These are phyloP conservation scores for Corythornis vintsioides DNA, from an alignment of 2,113 vertebrate genomes.

Conservation along the genomic window DNA sequence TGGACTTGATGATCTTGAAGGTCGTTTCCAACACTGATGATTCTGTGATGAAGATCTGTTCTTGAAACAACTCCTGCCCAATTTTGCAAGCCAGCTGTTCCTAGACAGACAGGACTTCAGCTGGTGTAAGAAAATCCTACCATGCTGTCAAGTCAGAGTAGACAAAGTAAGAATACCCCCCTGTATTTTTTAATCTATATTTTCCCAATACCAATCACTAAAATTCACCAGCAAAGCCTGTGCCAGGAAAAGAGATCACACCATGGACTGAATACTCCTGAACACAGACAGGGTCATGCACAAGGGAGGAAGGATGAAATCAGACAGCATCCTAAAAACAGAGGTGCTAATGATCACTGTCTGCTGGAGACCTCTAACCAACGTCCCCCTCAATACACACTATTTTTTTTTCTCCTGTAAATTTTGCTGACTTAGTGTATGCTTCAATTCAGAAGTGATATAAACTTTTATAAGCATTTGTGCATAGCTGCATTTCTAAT, in stretches of 20 bases:
- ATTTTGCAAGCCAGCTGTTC: neutral
- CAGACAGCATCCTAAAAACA: neutral
- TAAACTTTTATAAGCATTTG: neutral
- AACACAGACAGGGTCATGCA: neutral
- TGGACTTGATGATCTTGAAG: too few relatives aligned
- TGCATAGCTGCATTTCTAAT: neutral
- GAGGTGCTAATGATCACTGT: neutral
- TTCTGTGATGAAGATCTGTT: neutral
- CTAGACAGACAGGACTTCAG: neutral
- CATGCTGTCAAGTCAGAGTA: neutral
- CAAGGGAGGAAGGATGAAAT: neutral
- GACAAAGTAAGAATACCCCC: accelerated
- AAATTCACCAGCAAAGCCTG: neutral
- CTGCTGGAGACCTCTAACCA: neutral
- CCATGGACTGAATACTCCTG: too few relatives aligned
- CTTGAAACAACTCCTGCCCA: neutral
- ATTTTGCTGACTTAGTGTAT: neutral
- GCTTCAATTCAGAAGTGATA: constrained; percentile 7
- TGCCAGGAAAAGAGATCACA: neutral
- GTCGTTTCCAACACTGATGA: too few relatives aligned
- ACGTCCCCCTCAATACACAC: neutral
- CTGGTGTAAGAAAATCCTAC: neutral
- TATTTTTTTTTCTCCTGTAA: neutral
- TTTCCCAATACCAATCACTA: neutral
- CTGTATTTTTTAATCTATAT: neutral